phyloP scores from a whole-genome alignment of 1,140 invertebrate genomes.

The Chlorops oryzae region DNA sequence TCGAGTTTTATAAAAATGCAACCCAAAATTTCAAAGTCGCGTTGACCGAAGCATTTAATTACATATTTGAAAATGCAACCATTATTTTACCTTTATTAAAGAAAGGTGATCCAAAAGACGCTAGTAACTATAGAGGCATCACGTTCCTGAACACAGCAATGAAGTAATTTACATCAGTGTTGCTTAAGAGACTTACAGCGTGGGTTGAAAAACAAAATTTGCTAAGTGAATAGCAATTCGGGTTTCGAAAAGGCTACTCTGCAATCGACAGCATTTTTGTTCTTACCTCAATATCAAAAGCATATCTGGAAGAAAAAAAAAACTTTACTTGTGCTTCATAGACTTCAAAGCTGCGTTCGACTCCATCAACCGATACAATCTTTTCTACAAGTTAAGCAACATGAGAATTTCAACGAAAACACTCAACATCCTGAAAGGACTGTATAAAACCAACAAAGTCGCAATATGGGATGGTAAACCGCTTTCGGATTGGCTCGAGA shows the following conservation, averaged over 20 bases:
- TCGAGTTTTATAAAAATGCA: neutral
- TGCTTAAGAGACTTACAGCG: constrained; percentile 12
- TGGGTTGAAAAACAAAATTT: constrained; percentile 20
- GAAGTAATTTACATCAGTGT: constrained; percentile 24
- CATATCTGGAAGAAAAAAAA: neutral
- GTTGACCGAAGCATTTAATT: neutral
- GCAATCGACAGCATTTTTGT: constrained; percentile 26
- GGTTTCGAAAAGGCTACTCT: constrained; percentile 20
- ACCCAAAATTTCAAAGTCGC: neutral
- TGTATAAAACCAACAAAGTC: neutral
- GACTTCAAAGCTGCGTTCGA: constrained; percentile 1
- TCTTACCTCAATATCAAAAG: constrained; percentile 12
- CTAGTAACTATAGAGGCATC: constrained; percentile 25
- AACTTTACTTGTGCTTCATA: neutral
- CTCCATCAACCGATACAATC: neutral
- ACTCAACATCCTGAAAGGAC: neutral
- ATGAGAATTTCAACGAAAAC: neutral
- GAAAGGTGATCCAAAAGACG: constrained; percentile 23
- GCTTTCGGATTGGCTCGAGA: neutral
- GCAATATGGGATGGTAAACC: neutral
- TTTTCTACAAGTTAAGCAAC: neutral
- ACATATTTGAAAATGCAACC: neutral
- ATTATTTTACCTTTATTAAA: constrained; percentile 12
- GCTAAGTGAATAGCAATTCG: constrained; percentile 17
- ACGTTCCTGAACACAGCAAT: constrained; percentile 17